Base-by-base conservation (phyloP, 2,888 invertebrate species). In the Chromoteleia sp. region DNA sequence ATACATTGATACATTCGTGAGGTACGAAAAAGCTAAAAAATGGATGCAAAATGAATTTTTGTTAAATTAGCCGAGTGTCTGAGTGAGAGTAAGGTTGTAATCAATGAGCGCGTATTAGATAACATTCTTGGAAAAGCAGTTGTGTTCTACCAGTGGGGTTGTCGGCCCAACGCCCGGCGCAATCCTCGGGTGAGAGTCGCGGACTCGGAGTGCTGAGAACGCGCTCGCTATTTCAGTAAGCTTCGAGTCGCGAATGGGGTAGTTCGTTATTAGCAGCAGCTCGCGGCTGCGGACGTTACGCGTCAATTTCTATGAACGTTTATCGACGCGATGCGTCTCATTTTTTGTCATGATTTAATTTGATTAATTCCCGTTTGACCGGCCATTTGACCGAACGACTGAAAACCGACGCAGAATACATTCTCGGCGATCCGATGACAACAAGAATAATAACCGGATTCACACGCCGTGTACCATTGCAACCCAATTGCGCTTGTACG, bases 201-300 rank as follows among this genome's bases (percentile, higher is more conserved):
- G 36, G 21, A 52, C 54, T 45, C 73, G 41, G 50, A 41, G 65
- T 19, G 48, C 25, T 68, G 59, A 45, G 78, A 75, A 70, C 75
- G 75, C 78, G 76, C 45, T 67, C 54, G 82, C 65, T 48, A 50
- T 67, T 85, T 88, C 88, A 87, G 88, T 88, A 84, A 85, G 87
- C 84, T 84, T 83, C 84, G 86, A 86, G 85, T 86, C 87, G 85
- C 85, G 86, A 83, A 82, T 84, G 85, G 86, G 86, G 86, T 77
- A 86, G 85, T 82, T 86, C 81, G 86, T 74, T 80, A 77, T 78
- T 63, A 56, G 77, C 68, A 76, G 85, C 80, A 74, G 81, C 82
- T 82, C 80, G 77, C 36, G 79, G 78, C 75, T 74, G 81, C 77
- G 43, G 29, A 68, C 70, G 70, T 77, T 36, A 8, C 48, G 43